These are phyloP conservation scores for Pentalonia nigronervosa DNA, from an alignment of 1,140 invertebrate species.

Conservation along the genomic window DNA sequence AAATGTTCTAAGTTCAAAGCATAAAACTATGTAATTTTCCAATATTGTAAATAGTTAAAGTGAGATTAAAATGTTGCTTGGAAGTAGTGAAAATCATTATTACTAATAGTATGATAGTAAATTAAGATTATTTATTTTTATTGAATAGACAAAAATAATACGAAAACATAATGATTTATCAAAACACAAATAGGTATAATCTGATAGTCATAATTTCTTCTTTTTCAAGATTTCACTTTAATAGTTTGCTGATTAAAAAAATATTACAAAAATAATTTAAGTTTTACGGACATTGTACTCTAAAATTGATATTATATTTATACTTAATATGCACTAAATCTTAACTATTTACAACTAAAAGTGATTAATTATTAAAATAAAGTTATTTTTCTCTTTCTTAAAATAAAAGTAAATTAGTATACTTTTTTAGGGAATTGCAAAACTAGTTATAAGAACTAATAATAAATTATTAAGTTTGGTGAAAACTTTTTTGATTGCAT, in stretches of 20 bases:
- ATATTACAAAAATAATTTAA: neutral
- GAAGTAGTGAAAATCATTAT: no score
- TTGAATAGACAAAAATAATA: no score
- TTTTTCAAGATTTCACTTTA: neutral
- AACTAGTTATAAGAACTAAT: neutral
- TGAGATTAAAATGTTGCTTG: no score
- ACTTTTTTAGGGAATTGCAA: neutral
- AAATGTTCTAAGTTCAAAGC: neutral
- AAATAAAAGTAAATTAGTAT: neutral
- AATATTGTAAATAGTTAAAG: neutral
- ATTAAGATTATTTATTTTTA: no score
- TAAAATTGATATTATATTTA: neutral
- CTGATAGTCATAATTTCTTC: neutral
- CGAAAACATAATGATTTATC: no score
- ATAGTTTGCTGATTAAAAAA: neutral
- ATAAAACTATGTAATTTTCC: neutral
- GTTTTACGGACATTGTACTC: neutral
- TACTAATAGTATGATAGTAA: no score
- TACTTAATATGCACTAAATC: neutral
- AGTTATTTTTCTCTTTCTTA: neutral
- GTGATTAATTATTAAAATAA: neutral
- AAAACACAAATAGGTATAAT: no score
- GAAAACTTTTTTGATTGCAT: neutral
- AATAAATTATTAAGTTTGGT: neutral
- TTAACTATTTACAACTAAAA: neutral